Conservation (phyloP, 2,113 vertebrate genomes). For the Chloroceryle aenea region DNA sequence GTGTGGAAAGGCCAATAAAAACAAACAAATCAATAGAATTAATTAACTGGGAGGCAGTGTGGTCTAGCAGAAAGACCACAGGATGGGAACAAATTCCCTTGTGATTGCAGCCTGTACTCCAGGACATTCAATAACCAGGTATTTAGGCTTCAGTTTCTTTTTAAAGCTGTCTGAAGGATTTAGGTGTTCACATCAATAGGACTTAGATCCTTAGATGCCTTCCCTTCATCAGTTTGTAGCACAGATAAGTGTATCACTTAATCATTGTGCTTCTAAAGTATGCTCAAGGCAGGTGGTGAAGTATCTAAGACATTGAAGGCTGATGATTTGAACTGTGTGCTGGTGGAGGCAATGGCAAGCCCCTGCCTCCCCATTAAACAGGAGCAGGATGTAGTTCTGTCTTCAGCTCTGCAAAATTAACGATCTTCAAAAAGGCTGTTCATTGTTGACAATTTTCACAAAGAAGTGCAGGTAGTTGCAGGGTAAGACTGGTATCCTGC, state of each 20-base stretch:
- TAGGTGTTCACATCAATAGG: slow-evolving; percentile 42
- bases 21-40: slow-evolving; percentile 64
- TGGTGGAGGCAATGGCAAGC: neutral
- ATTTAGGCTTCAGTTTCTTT: slow-evolving; percentile 36
- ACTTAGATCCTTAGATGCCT: slow-evolving; percentile 2
- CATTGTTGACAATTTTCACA: neutral
- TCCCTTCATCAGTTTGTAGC: neutral
- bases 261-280: neutral
- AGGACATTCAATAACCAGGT: neutral
- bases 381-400: neutral
- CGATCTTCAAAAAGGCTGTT: neutral
- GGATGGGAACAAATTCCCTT: neutral
- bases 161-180: slow-evolving; percentile 45
- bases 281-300: slow-evolving; percentile 1
- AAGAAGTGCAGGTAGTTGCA: neutral
- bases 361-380: neutral
- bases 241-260: neutral
- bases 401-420: neutral
- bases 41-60: slow-evolving; percentile 37
- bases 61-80: slow-evolving; percentile 23
- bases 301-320: neutral
- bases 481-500: neutral
- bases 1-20: slow-evolving; percentile 48
- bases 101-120: neutral
- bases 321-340: neutral